phyloP scores from a whole-genome alignment of 2,797 vertebrate genomes.

The Linurgus olivaceus region DNA sequence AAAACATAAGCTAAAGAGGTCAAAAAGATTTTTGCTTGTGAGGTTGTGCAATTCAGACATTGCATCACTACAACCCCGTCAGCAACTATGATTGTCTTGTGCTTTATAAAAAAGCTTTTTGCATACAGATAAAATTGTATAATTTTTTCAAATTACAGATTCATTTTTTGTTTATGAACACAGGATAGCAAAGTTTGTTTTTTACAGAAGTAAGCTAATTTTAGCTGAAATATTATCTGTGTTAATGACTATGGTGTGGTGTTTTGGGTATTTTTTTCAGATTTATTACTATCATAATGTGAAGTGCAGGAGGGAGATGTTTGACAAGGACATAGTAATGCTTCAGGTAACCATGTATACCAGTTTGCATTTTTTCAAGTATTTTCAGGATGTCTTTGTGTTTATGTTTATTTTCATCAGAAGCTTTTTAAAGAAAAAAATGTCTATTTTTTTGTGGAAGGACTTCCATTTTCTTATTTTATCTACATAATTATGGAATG shows the following conservation, averaged over 20 bases:
- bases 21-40: not conserved
- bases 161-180: not conserved
- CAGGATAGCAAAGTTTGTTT: not conserved
- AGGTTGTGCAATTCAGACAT: not conserved
- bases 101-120: not conserved
- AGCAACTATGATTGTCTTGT: not conserved
- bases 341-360: conserved; percentile 84
- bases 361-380: not conserved
- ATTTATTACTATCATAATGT: conserved; percentile 99
- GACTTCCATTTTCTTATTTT: not conserved
- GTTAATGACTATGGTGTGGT: not conserved
- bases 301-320: conserved; percentile 97
- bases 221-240: not conserved
- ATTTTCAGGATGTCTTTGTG: not conserved
- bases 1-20: not conserved
- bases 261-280: conserved; percentile 67
- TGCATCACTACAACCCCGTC: not conserved
- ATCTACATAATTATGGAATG: not conserved
- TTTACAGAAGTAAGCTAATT: not conserved
- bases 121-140: not conserved
- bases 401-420: not conserved
- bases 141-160: not conserved
- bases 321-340: conserved; percentile 96
- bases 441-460: not conserved
- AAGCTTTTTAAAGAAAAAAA: not conserved